These are phyloP conservation scores for Chanos chanos DNA, from an alignment of 2,797 vertebrate species.

Conservation along the genomic window DNA sequence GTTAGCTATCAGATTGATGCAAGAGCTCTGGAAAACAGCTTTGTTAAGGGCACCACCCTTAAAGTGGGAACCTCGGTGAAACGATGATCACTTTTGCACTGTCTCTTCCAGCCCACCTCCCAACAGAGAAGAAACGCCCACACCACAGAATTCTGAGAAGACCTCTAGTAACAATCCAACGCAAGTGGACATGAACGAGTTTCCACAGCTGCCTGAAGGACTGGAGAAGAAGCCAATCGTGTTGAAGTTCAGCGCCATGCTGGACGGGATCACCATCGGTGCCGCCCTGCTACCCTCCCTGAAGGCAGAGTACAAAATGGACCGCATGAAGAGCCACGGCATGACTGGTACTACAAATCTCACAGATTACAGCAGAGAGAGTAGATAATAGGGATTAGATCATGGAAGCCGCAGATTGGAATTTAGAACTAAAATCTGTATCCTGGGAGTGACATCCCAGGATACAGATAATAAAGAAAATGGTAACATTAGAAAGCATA, in stretches of 20 bases:
- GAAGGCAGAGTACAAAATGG: constrained; percentile 98
- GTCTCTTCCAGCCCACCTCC: constrained; percentile 77
- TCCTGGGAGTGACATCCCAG: too few relatives aligned
- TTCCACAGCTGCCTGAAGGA: constrained; percentile 96
- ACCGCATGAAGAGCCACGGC: constrained; percentile 95
- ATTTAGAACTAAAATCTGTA: too few relatives aligned
- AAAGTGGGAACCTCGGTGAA: too few relatives aligned
- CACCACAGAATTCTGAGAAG: constrained; percentile 88
- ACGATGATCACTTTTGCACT: constrained; percentile 38
- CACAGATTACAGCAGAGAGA: too few relatives aligned
- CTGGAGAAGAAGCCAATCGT: constrained; percentile 97
- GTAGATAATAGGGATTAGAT: neutral
- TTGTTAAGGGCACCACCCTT: too few relatives aligned
- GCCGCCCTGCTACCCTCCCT: constrained; percentile 94
- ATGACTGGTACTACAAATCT: constrained; percentile 73
- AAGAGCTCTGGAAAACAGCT: too few relatives aligned
- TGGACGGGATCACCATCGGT: constrained; percentile 95
- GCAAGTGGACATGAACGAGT: constrained; percentile 92
- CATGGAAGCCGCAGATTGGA: too few relatives aligned
- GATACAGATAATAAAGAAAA: too few relatives aligned
- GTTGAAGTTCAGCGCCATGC: constrained; percentile 96
- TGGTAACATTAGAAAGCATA: too few relatives aligned
- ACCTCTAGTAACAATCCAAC: constrained; percentile 94
- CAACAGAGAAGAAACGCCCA: constrained; percentile 86
- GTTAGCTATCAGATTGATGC: too few relatives aligned